Percentiles rank a stretch among this genome's conserved stretches.
Conservation (phyloP, 2,797 vertebrate species). For the Hypotaenidia philippensis region DNA sequence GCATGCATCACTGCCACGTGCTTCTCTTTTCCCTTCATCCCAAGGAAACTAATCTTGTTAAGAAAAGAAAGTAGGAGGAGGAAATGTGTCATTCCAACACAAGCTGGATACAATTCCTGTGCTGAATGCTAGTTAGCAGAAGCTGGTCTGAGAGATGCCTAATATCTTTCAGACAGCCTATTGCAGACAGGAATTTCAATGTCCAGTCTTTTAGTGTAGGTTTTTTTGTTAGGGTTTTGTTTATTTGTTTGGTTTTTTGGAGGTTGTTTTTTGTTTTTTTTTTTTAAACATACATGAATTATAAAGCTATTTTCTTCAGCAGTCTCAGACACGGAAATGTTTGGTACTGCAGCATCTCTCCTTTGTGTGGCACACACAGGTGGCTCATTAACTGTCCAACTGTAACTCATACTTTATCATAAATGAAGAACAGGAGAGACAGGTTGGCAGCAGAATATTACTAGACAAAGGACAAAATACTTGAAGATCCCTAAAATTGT, state of each 20-base stretch:
- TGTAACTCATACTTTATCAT: neutral
- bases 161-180: neutral
- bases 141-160: neutral
- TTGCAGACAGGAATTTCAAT: neutral
- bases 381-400: neutral
- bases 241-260: neutral
- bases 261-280: neutral
- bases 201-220: neutral
- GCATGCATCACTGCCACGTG: conserved; percentile 10
- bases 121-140: neutral
- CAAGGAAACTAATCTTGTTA: neutral
- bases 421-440: neutral
- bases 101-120: neutral
- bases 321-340: neutral
- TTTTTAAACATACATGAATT: neutral
- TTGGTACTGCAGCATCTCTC: neutral
- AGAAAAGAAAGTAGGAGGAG: conserved; percentile 14
- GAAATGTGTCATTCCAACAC: conserved; percentile 4
- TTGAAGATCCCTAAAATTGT: neutral
- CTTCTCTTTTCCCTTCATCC: neutral
- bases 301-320: neutral
- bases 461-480: neutral
- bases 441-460: neutral
- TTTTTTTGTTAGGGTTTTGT: neutral
- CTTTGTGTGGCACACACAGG: neutral